Evolutionary conservation across 2,888 invertebrate species (phyloP).

Genomic region (Anarsia innoxiella): DNA sequence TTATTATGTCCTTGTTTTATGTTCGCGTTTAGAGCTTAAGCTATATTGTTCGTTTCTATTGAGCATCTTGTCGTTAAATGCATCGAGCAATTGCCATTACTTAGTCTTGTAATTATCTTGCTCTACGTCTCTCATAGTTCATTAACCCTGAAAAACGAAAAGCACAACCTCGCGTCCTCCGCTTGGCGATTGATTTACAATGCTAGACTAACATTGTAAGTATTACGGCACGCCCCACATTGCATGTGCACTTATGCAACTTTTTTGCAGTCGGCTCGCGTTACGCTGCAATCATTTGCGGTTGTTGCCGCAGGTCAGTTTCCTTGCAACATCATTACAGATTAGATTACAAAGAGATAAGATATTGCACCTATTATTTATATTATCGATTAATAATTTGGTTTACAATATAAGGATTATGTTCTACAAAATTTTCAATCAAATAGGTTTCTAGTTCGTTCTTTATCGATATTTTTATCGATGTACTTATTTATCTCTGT

Average conservation of each 20-base stretch:
- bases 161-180: not conserved
- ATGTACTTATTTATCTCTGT: too few relatives aligned
- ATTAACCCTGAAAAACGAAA: conserved; percentile 6
- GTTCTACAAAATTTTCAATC: too few relatives aligned
- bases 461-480: too few relatives aligned
- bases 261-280: conserved; percentile 39
- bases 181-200: conserved; percentile 4
- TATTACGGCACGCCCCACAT: conserved; percentile 16
- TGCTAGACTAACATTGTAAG: conserved; percentile 5
- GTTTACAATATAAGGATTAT: too few relatives aligned
- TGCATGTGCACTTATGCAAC: conserved; percentile 40
- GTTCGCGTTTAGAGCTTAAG: too few relatives aligned
- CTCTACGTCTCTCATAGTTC: conserved; percentile 2
- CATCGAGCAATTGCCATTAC: conserved; percentile 6
- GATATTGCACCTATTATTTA: conserved; percentile 3
- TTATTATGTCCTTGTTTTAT: too few relatives aligned
- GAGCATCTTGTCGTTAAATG: too few relatives aligned
- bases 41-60: too few relatives aligned
- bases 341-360: conserved; percentile 51
- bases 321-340: conserved; percentile 34
- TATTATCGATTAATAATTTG: not conserved
- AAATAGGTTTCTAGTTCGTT: too few relatives aligned
- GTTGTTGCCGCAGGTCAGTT: conserved; percentile 66
- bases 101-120: conserved; percentile 5
- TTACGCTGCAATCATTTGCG: conserved; percentile 41